Conservation (phyloP, 2,113 vertebrate species). For the Austrofundulus limnaeus region DNA sequence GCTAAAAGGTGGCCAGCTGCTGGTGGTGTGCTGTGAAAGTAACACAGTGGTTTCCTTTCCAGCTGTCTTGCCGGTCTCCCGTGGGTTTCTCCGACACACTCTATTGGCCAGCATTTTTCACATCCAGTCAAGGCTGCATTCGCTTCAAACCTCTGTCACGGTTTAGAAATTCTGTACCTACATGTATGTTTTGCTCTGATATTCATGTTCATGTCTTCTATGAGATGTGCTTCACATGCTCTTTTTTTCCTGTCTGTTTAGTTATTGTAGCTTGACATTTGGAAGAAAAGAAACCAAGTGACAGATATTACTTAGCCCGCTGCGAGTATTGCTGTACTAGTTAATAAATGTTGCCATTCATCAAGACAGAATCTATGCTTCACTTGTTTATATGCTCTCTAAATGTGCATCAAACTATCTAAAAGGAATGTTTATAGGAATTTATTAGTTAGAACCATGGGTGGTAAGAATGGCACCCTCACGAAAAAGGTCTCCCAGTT, state of each 20-base stretch:
- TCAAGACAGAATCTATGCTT: too few species aligned
- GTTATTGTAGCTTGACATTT: conserved; percentile 16
- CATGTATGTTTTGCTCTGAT: too few species aligned
- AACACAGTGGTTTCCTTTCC: conserved; percentile 41
- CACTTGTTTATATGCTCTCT: too few species aligned
- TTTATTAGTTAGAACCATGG: too few species aligned
- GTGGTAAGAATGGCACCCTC: too few species aligned
- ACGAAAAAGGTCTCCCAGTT: too few species aligned
- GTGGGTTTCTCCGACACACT: conserved; percentile 47
- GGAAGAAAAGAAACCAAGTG: not conserved
- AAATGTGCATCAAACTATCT: too few species aligned
- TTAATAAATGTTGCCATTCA: not conserved
- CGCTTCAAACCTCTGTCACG: conserved; percentile 12
- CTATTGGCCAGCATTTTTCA: conserved; percentile 37
- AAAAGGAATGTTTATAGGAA: too few species aligned
- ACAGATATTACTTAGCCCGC: conserved; percentile 14
- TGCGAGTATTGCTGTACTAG: not conserved
- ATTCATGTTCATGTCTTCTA: conserved; percentile 8
- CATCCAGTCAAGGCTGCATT: conserved; percentile 13
- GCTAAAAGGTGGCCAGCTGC: conserved; percentile 46
- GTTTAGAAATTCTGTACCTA: conserved; percentile 17
- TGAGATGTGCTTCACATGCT: conserved; percentile 11
- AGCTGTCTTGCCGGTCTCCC: conserved; percentile 50
- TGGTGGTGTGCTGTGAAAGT: conserved; percentile 41
- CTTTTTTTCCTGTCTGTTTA: conserved; percentile 3